Evolutionary conservation across 2,113 vertebrate species (phyloP).

Genomic region (Atrichornis clamosus): DNA sequence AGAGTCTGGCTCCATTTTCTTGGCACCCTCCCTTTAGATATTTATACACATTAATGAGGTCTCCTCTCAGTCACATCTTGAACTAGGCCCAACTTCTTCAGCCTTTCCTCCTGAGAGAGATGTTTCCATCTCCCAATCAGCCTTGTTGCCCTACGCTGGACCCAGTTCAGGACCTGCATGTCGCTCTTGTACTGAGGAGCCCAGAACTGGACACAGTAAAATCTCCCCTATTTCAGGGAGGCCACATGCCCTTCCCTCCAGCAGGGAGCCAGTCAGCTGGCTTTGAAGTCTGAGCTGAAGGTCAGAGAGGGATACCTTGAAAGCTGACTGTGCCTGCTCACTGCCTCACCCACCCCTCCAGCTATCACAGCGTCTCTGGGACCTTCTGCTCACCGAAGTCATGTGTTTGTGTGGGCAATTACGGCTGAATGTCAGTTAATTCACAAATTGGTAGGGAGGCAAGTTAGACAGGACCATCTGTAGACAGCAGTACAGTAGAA

Average conservation of each 20-base stretch:
- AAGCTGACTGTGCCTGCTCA: not conserved
- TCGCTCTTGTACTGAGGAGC: not conserved
- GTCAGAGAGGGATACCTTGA: not conserved
- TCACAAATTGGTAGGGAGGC: not conserved
- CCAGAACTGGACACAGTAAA: not conserved
- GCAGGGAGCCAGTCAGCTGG: not conserved
- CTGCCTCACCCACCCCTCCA: not conserved
- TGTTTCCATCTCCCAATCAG: not conserved
- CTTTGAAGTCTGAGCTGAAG: not conserved
- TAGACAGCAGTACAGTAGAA: not conserved
- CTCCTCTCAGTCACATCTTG: not conserved
- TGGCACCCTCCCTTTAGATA: not conserved
- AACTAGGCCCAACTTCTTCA: not conserved
- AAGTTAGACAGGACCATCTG: not conserved
- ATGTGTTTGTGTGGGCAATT: not conserved
- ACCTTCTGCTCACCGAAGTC: not conserved
- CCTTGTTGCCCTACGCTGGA: not conserved
- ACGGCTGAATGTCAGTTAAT: not conserved
- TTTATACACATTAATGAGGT: not conserved
- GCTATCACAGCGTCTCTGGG: not conserved
- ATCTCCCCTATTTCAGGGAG: fast-evolving
- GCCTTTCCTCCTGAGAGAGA: not conserved
- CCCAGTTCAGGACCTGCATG: not conserved
- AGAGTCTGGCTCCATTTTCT: not conserved
- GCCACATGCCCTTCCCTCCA: not conserved